Percentiles rank a stretch among this genome's conserved stretches.
Conservation (phyloP, 1,140 invertebrate species). For the Parapsyche elsis region DNA sequence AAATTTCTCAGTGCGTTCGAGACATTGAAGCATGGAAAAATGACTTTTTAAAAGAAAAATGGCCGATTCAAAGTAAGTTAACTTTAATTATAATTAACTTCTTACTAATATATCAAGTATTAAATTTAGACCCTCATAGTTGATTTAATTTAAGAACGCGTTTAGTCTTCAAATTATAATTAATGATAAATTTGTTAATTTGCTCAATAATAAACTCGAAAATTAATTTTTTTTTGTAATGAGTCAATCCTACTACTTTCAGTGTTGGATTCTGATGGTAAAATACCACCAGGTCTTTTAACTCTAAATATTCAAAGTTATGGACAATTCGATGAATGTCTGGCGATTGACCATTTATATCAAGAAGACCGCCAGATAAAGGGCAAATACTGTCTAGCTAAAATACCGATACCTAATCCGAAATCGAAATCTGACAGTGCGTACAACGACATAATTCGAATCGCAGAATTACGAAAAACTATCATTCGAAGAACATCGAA, state of each 20-base stretch:
- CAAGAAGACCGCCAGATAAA: not conserved
- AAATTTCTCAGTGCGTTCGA: not conserved
- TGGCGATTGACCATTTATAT: not conserved
- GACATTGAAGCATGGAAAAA: not conserved
- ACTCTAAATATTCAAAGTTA: conserved; percentile 16
- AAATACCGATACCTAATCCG: not conserved
- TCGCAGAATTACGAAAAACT: not conserved
- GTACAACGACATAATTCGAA: not conserved
- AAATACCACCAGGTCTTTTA: conserved; percentile 10
- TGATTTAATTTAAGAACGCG: no score
- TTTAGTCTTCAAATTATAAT: no score
- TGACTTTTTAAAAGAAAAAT: not conserved
- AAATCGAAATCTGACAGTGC: not conserved
- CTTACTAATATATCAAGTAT: not conserved
- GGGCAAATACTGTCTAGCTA: conserved; percentile 21
- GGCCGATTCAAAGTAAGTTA: not conserved
- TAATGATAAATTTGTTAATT: no score
- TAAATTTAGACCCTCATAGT: not conserved
- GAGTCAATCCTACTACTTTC: not conserved
- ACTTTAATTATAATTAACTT: not conserved
- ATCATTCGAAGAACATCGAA: not conserved
- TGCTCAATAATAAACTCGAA: no score
- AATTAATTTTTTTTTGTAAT: no score
- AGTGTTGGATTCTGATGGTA: conserved; percentile 13
- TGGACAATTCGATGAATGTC: conserved; percentile 26